Conservation (phyloP, 2,888 invertebrate genomes). For the Petrolisthes cinctipes region DNA sequence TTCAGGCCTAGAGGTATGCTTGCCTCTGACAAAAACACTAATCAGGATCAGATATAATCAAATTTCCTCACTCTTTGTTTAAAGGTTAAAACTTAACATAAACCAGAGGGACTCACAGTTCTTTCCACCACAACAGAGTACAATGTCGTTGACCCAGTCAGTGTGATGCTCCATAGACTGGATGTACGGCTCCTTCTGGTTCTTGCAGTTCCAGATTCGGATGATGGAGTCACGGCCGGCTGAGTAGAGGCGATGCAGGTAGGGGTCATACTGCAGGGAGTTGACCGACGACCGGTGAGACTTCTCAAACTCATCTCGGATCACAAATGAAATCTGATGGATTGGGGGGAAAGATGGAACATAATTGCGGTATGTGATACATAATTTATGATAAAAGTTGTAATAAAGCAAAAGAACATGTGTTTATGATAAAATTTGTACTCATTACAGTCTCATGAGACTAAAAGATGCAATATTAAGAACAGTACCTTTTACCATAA, state of each 20-base stretch:
- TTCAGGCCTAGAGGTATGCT: too few relatives aligned
- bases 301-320: constrained; percentile 94
- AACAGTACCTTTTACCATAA: not conserved
- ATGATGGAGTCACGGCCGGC: constrained; percentile 98
- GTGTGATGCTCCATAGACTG: constrained; percentile 99
- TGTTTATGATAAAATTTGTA: too few relatives aligned
- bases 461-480: not conserved
- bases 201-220: constrained; percentile 82
- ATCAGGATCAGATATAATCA: too few relatives aligned
- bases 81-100: not conserved
- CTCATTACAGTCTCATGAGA: not conserved
- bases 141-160: constrained; percentile 99
- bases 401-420: too few relatives aligned
- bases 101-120: constrained; percentile 78
- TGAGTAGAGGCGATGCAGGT: constrained; percentile 89
- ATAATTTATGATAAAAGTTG: too few relatives aligned
- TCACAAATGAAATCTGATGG: constrained; percentile 92
- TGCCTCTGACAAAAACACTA: too few relatives aligned
- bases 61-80: too few relatives aligned
- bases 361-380: too few relatives aligned
- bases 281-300: constrained; percentile 96
- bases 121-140: constrained; percentile 95
- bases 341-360: too few relatives aligned
- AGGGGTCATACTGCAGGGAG: constrained; percentile 92
- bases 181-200: constrained; percentile 81